Evolutionary conservation across 2,113 vertebrate genomes (phyloP).

Genomic region (Nycticryphes semicollaris): DNA sequence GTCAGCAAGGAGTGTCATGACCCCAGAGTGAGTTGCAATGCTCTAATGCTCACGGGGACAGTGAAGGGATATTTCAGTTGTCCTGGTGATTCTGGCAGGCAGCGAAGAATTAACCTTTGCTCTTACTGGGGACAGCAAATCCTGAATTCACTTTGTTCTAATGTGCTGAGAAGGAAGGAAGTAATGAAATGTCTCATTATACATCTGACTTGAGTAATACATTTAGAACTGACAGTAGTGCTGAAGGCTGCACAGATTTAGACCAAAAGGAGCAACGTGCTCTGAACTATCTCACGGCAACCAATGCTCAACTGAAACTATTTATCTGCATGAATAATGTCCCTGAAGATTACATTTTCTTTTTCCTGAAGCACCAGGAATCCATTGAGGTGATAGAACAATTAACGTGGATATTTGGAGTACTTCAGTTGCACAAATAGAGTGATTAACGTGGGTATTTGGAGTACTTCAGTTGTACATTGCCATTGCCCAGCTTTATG

Average conservation of each 20-base stretch:
- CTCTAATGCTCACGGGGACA: neutral
- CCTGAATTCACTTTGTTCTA: neutral
- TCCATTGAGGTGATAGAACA: neutral
- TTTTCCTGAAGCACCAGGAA: neutral
- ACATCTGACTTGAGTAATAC: neutral
- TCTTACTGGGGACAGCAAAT: neutral
- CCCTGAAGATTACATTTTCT: neutral
- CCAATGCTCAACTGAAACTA: neutral
- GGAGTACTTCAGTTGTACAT: neutral
- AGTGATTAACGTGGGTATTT: neutral
- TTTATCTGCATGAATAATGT: neutral
- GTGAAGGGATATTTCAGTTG: neutral
- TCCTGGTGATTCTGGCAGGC: neutral
- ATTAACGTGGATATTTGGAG: neutral
- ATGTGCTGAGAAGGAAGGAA: slow-evolving; percentile 32
- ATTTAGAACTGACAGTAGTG: neutral
- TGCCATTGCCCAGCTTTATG: neutral
- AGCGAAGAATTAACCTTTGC: slow-evolving; percentile 4
- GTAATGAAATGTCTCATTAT: slow-evolving; percentile 41
- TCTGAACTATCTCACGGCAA: neutral
- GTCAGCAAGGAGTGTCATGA: neutral
- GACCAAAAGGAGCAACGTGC: neutral
- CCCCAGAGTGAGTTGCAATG: neutral
- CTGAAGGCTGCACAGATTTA: neutral
- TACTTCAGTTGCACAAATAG: neutral